Base-by-base conservation (phyloP, 1,140 invertebrate genomes). In the Campodea augens region DNA sequence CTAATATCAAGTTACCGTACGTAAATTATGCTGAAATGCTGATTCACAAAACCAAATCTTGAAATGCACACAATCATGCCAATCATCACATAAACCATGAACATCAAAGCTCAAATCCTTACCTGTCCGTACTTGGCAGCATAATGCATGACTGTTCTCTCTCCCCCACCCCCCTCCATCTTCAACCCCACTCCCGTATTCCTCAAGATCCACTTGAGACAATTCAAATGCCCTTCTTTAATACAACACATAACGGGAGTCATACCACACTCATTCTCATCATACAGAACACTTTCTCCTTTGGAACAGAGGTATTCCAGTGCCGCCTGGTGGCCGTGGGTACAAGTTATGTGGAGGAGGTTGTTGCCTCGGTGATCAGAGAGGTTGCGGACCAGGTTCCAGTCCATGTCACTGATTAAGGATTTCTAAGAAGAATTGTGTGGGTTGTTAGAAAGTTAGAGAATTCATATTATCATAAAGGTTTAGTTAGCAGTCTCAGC, bases 301-400 rank as follows among this genome's bases (percentile, higher is more conserved):
- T 54, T 50, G 4, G 54, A 52, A 19, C 58, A 54, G 1, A 65
- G 51, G 61, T 62, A 65, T 29, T 60, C 48, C 10, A 66, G 49
- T 12, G 58, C 58, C 15, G 47, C 48, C 40, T 60, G 41, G 45
- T 66, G 61, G 39, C 63, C 62, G 43, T 54, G 49, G 12, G 52
- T 51, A 23, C 57, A 58, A 42, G 60, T 54, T 38, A 60, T 57
- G 47, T 66, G 64, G 41, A 63, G 53, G 22, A 66, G 50, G 51
- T 59, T 64, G 52, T 66, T 65, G 32, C 63, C 64, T 44, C 54
- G 53, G 37, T 58, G 57, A 53, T 66, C 64, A 24, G 57, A 61
- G 38, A 66, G 52, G 51, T 65, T 65, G 19, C 64, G 51, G 38
- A 66, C 53, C 20, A 66, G 46, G 23, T 61, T 63, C 0, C 59